Percentiles rank a stretch among this genome's conserved stretches.
phyloP scores from a whole-genome alignment of 2,797 vertebrate genomes.

The Florisuga fusca region DNA sequence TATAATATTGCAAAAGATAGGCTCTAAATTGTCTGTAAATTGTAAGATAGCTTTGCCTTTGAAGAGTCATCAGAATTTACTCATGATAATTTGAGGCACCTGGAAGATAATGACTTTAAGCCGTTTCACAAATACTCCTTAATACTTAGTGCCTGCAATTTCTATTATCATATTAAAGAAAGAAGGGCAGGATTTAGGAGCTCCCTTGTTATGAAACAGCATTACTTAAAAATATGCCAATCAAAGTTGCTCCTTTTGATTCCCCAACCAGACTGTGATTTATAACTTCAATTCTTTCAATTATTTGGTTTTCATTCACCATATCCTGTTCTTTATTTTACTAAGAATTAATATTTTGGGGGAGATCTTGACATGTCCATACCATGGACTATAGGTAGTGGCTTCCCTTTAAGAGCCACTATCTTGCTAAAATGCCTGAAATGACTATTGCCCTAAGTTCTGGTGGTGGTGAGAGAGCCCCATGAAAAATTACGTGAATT shows the following conservation, averaged over 20 bases:
- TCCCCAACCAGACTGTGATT: not conserved
- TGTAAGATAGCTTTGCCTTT: not conserved
- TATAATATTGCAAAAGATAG: not conserved
- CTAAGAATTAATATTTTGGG: too few relatives aligned
- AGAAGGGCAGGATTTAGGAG: not conserved
- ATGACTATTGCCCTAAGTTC: not conserved
- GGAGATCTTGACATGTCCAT: not conserved
- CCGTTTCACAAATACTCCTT: conserved; percentile 14
- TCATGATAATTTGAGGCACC: not conserved
- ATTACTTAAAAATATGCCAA: not conserved
- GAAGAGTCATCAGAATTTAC: conserved; percentile 34
- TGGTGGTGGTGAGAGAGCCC: fast-evolving
- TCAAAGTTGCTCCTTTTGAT: not conserved
- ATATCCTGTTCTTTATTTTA: not conserved
- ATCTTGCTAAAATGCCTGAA: not conserved
- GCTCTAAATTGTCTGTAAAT: not conserved
- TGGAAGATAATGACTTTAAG: conserved; percentile 31
- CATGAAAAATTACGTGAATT: not conserved
- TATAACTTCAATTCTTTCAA: not conserved
- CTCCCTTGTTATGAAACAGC: not conserved
- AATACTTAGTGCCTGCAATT: not conserved
- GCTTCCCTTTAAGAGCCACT: not conserved
- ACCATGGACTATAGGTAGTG: fast-evolving
- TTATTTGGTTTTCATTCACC: not conserved
- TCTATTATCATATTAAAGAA: conserved; percentile 17